These are phyloP conservation scores for Matsumurasca onukii DNA, from an alignment of 1,140 invertebrate species.

Conservation along the genomic window DNA sequence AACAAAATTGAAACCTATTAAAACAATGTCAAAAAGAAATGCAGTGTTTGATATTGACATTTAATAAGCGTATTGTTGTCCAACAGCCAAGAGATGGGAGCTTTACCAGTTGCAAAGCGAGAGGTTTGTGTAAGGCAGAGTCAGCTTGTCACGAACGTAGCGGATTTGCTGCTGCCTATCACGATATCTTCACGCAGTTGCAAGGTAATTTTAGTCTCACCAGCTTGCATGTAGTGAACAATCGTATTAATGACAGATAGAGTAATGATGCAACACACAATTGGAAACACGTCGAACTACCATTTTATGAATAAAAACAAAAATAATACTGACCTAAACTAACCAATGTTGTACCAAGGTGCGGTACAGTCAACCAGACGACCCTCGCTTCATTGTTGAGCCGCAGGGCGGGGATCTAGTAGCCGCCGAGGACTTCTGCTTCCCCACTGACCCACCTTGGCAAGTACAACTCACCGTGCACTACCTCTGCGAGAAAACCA, in stretches of 20 bases:
- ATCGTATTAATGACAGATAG: too few relatives aligned
- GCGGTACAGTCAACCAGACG: constrained; percentile 73
- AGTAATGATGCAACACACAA: too few relatives aligned
- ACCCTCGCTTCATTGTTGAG: constrained; percentile 76
- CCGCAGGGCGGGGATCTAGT: constrained; percentile 77
- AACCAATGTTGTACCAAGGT: constrained; percentile 73
- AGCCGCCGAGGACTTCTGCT: constrained; percentile 72
- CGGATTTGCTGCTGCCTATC: constrained; percentile 33
- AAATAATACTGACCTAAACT: too few relatives aligned
- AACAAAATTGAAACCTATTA: too few relatives aligned
- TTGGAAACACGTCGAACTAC: too few relatives aligned
- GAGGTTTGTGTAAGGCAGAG: constrained; percentile 73
- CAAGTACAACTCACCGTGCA: constrained; percentile 70
- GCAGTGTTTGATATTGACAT: too few relatives aligned
- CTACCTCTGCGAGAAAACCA: constrained; percentile 38
- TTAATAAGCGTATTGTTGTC: too few relatives aligned
- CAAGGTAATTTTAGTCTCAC: too few relatives aligned
- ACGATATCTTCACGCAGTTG: constrained; percentile 51
- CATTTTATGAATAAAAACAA: too few relatives aligned
- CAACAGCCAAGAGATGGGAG: too few relatives aligned
- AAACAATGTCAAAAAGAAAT: too few relatives aligned
- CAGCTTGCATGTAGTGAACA: too few relatives aligned
- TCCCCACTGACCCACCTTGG: constrained; percentile 72
- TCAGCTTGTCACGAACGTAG: constrained; percentile 59
- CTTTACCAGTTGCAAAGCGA: constrained; percentile 26